Percentiles rank a stretch among this genome's conserved stretches.
These are phyloP conservation scores for Aleadryas rufinucha DNA, from an alignment of 2,113 vertebrate genomes.

Conservation along the genomic window DNA sequence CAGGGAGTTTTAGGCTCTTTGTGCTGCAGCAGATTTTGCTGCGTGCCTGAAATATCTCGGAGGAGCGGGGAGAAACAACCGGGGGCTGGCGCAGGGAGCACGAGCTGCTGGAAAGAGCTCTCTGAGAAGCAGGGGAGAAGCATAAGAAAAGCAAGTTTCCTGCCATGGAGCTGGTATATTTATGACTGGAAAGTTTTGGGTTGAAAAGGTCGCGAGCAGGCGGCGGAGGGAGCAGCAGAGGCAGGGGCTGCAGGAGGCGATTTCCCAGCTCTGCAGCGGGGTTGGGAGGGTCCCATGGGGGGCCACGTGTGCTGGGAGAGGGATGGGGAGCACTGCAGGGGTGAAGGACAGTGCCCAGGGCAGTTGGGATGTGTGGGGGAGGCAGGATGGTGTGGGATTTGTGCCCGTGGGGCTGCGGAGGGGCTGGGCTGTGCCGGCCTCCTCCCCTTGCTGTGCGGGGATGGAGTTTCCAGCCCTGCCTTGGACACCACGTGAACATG, in stretches of 20 bases:
- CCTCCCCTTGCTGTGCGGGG: neutral
- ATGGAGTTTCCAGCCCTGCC: neutral
- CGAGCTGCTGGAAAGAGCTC: neutral
- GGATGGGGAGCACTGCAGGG: neutral
- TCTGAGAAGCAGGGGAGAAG: neutral
- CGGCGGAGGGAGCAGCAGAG: neutral
- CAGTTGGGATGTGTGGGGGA: neutral
- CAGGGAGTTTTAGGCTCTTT: neutral
- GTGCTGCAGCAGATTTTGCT: neutral
- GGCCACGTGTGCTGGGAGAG: neutral
- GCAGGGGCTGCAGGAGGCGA: neutral
- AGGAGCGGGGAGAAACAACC: neutral
- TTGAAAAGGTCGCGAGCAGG: neutral
- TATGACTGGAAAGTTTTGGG: neutral
- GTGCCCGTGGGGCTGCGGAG: accelerated
- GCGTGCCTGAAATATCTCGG: neutral
- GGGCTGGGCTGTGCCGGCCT: neutral
- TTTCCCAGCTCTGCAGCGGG: neutral
- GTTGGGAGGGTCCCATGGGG: accelerated
- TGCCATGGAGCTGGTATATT: neutral
- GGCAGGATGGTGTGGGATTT: neutral
- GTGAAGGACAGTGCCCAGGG: neutral
- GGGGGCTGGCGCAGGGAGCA: neutral
- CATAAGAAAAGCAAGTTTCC: neutral
- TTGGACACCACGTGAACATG: neutral